phyloP scores from a whole-genome alignment of 2,113 vertebrate genomes.

The Neolamprologus toae region DNA sequence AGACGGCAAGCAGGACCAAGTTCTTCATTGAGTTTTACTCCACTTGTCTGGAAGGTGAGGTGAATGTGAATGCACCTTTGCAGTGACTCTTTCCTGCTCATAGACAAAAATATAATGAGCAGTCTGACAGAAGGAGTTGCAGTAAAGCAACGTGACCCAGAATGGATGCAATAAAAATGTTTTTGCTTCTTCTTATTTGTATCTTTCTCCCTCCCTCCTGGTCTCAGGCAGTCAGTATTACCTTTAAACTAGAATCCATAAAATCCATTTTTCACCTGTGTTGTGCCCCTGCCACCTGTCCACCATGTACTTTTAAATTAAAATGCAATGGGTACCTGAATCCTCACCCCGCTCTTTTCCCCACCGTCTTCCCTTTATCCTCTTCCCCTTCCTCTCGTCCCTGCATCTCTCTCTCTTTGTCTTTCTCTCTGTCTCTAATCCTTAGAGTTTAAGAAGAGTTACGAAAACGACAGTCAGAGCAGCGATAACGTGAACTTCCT shows the following conservation, averaged over 20 bases:
- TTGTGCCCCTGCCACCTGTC: background rate
- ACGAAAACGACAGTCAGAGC: slow-evolving; percentile 93
- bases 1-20: slow-evolving; percentile 92
- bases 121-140: background rate
- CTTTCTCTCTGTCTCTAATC: background rate
- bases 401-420: background rate
- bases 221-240: slow-evolving; percentile 60
- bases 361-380: background rate
- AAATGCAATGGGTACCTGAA: slow-evolving; percentile 21
- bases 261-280: slow-evolving; percentile 29
- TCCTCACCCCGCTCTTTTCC: slow-evolving; percentile 14
- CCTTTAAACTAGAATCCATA: slow-evolving; percentile 26
- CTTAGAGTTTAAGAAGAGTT: slow-evolving; percentile 94
- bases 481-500: slow-evolving; percentile 96
- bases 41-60: slow-evolving; percentile 88
- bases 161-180: slow-evolving; percentile 9
- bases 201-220: background rate
- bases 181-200: slow-evolving; percentile 11
- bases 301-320: slow-evolving; percentile 7
- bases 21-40: slow-evolving; percentile 99
- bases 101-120: background rate
- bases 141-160: background rate
- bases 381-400: background rate
- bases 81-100: background rate
- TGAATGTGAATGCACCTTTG: background rate